A percentile compares a stretch with the other conserved stretches of the same genome.
Conservation (phyloP, 2,888 invertebrate genomes). For the Synergus laeviventris region DNA sequence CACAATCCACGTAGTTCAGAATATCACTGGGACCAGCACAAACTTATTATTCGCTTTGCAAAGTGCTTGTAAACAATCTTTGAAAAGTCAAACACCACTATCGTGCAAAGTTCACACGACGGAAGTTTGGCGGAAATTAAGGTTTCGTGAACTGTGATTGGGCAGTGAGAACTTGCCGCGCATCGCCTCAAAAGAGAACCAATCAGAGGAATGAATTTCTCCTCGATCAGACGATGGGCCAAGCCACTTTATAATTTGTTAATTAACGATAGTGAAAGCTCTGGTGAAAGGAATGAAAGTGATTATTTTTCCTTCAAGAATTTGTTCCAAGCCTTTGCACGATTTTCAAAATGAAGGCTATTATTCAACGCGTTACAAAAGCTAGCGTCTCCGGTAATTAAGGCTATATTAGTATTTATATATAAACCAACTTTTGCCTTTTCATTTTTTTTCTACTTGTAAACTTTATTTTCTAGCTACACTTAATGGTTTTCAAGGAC, state of each 20-base stretch:
- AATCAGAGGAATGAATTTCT: background rate
- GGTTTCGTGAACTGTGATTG: background rate
- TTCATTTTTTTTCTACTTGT: background rate
- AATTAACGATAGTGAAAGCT: background rate
- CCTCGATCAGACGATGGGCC: background rate
- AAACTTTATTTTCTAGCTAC: background rate
- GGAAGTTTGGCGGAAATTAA: slow-evolving; percentile 58
- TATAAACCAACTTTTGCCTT: background rate
- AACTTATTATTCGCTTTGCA: slow-evolving; percentile 53
- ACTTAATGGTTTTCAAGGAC: too few species aligned
- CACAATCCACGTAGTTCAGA: slow-evolving; percentile 42
- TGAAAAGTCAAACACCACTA: slow-evolving; percentile 69
- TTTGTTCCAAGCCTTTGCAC: background rate
- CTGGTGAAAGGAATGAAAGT: background rate
- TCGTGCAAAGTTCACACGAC: slow-evolving; percentile 63
- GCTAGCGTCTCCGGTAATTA: slow-evolving; percentile 50
- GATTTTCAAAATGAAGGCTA: slow-evolving; percentile 48
- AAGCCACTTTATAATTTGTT: slow-evolving; percentile 38
- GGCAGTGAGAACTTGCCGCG: background rate
- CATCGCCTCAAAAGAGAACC: background rate
- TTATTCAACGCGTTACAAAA: slow-evolving; percentile 51
- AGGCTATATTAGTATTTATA: background rate
- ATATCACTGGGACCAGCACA: slow-evolving; percentile 46
- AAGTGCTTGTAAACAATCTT: slow-evolving; percentile 73
- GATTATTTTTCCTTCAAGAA: background rate